Evolutionary conservation across 2,888 invertebrate species (phyloP).

Genomic region (Perizoma affinitatum): DNA sequence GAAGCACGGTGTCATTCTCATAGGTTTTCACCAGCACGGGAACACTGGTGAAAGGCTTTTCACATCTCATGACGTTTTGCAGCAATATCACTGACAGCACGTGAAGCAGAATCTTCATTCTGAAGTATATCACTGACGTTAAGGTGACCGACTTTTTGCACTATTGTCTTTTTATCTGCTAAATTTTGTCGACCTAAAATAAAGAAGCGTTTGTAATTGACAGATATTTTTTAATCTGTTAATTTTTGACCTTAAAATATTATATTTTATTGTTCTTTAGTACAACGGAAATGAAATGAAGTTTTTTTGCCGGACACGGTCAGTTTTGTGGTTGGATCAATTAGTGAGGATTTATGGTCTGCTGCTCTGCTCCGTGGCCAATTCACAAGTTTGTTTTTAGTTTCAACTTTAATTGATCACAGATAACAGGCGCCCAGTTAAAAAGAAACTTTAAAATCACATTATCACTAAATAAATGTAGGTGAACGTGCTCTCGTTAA

Average conservation of each 20-base stretch:
- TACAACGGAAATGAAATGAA: constrained; percentile 18
- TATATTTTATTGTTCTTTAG: constrained; percentile 9
- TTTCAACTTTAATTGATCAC: constrained; percentile 8
- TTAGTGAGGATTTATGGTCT: constrained; percentile 56
- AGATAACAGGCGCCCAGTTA: too few species aligned
- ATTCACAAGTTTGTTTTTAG: constrained; percentile 21
- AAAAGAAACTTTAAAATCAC: too few species aligned
- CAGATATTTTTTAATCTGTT: too few species aligned
- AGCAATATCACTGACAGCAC: constrained; percentile 39
- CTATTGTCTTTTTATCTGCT: too few species aligned
- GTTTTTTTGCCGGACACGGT: constrained; percentile 34
- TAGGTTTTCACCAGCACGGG: constrained; percentile 90
- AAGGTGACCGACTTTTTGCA: too few species aligned
- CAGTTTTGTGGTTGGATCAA: constrained; percentile 38
- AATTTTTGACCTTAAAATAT: too few species aligned
- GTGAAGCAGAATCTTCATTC: constrained; percentile 41
- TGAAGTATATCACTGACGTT: neutral
- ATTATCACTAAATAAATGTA: too few species aligned
- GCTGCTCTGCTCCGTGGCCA: constrained; percentile 37
- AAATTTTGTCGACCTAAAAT: too few species aligned
- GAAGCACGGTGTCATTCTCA: constrained; percentile 90
- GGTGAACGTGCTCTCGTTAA: too few species aligned
- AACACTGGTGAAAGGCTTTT: constrained; percentile 86
- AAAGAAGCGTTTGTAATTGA: too few species aligned
- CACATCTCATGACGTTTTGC: constrained; percentile 51